Percentiles rank a stretch among this genome's conserved stretches.
Evolutionary conservation across 2,113 vertebrate species (phyloP).

Genomic region (Oncorhynchus mykiss): DNA sequence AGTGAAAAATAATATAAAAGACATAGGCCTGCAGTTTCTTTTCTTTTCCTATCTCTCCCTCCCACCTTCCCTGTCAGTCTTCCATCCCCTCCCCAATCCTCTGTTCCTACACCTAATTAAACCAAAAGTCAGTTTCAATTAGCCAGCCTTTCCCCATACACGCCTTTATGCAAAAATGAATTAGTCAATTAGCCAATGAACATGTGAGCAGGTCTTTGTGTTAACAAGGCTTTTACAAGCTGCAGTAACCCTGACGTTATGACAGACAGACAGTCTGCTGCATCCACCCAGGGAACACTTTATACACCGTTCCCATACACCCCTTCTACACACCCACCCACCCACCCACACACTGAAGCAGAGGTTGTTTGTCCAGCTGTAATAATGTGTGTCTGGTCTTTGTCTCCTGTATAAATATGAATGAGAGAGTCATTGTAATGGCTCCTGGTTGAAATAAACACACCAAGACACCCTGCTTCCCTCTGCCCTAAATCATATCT

Average conservation of each 20-base stretch:
- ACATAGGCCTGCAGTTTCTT: neutral
- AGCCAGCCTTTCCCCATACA: conserved; percentile 67
- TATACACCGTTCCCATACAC: conserved; percentile 30
- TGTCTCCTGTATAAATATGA: conserved; percentile 74
- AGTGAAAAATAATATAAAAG: conserved; percentile 4
- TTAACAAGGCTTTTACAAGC: conserved; percentile 85
- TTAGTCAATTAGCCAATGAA: conserved; percentile 87
- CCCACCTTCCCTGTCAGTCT: conserved; percentile 42
- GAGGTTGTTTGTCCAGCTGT: conserved; percentile 30
- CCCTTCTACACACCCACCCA: neutral
- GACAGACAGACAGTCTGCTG: conserved; percentile 65
- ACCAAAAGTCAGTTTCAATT: conserved; percentile 84
- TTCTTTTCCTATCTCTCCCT: conserved; percentile 23
- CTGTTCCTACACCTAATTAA: conserved; percentile 75
- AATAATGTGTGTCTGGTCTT: conserved; percentile 63
- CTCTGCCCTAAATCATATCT: conserved; percentile 72
- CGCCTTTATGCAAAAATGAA: conserved; percentile 82
- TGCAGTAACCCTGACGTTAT: conserved; percentile 77
- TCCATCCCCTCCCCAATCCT: conserved; percentile 21
- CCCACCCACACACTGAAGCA: conserved; percentile 3
- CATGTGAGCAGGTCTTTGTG: conserved; percentile 83
- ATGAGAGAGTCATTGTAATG: conserved; percentile 74
- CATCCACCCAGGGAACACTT: conserved; percentile 71
- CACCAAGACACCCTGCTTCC: conserved; percentile 54
- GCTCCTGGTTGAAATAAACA: conserved; percentile 80